Base-by-base conservation (phyloP, 1,140 invertebrate genomes). In the Heliconius eleuchia region DNA sequence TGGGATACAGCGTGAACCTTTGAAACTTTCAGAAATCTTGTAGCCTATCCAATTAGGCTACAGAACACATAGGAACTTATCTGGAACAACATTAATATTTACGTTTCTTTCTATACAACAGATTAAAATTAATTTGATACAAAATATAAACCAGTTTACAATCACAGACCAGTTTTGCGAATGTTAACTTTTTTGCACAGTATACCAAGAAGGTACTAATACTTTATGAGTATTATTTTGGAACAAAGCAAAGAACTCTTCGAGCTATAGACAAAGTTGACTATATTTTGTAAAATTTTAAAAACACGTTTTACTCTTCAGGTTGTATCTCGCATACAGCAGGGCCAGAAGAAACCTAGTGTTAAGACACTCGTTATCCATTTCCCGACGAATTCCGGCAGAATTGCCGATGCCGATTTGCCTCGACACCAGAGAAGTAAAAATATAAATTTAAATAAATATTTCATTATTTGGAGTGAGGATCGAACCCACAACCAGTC, bases 91-190 rank as follows among this genome's bases (percentile, higher is more conserved):
- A 23, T 57, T 9, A 16, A 30, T 30, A 1, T 27, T 30, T 66
- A 3, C n/a, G 27, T 66, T 66, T 66, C 27, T 66, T 13, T 30
- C 30, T 2, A 30, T 30, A 30, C 30, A 30, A 66, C 13, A 66
- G 27, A 66, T 23, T 11, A 66, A 66, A 30, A 30, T 66, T 57
- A 8, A 9, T 13, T 30, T 66, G 27, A 13, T 30, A 13, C 23
- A 66, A 66, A 30, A 66, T 66, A 30, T 30, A 66, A 66, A 66
- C 60, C 60, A 66, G 60, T 66, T 66, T 66, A 66, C 60, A 30
- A 13, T 66, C 27, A 23, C 60, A 66, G 27, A 27, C 60, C 27
- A 66, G 60, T 66, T 46, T 30, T 16, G 60, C 60, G 27, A 66
- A 66, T 66, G 60, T 1, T 23, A 8, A 30, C 27, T 66, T 52